These are phyloP conservation scores for Rhingia rostrata DNA, from an alignment of 2,888 invertebrate genomes.

Conservation along the genomic window DNA sequence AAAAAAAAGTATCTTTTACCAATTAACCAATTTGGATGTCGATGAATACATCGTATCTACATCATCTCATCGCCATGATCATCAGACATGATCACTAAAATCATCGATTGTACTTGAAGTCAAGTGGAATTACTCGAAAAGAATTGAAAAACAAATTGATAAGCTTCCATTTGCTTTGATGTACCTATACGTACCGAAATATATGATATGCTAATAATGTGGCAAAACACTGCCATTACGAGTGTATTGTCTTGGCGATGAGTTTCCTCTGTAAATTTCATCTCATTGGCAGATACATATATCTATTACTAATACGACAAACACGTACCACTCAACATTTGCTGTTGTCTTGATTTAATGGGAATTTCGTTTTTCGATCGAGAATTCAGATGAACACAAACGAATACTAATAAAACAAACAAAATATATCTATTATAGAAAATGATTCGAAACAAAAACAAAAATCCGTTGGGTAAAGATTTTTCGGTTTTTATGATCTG, in stretches of 20 bases:
- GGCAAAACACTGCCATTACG: constrained; percentile 46
- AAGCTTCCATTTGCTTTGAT: constrained; percentile 48
- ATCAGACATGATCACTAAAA: constrained; percentile 45
- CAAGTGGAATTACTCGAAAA: constrained; percentile 58
- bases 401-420: constrained; percentile 53
- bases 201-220: constrained; percentile 67
- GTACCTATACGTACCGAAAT: constrained; percentile 13
- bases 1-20: constrained; percentile 15
- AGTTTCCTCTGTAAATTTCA: neutral
- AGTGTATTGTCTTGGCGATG: constrained; percentile 30
- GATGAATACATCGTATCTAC: constrained; percentile 28
- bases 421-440: constrained; percentile 77
- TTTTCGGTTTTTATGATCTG: constrained; percentile 81
- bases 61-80: constrained; percentile 49
- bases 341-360: constrained; percentile 53
- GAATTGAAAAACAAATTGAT: constrained; percentile 34
- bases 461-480: constrained; percentile 69
- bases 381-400: constrained; percentile 53
- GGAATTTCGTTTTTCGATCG: constrained; percentile 70
- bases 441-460: constrained; percentile 75
- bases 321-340: constrained; percentile 58
- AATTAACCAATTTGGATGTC: constrained; percentile 46
- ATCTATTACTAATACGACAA: constrained; percentile 42
- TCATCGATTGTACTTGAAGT: constrained; percentile 66
- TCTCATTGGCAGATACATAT: constrained; percentile 32